A percentile compares a stretch with the other conserved stretches of the same genome.
Evolutionary conservation across 2,888 invertebrate species (phyloP).

Genomic region (Papilio demoleus): DNA sequence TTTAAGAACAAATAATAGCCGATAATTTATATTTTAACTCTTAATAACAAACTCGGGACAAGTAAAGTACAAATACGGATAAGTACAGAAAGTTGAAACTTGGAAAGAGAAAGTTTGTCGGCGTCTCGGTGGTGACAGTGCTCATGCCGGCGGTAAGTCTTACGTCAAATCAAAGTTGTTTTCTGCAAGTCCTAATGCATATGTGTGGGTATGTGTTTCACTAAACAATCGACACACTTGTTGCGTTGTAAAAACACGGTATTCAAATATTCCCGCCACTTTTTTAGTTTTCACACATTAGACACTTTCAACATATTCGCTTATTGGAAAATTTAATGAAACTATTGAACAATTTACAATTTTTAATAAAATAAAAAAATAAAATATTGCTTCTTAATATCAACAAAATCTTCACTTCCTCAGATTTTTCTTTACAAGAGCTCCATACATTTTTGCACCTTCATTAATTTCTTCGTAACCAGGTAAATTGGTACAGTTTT

Average conservation of each 20-base stretch:
- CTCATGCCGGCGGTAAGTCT: no score
- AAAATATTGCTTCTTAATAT: not conserved
- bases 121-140: not conserved
- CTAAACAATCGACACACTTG: not conserved
- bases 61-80: constrained; percentile 4
- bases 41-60: not conserved
- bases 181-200: not conserved
- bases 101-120: not conserved
- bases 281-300: not conserved
- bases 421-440: constrained; percentile 59
- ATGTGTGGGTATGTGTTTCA: no score
- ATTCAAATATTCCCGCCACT: not conserved
- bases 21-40: not conserved
- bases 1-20: not conserved
- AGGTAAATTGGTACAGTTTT: constrained; percentile 75
- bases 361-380: not conserved
- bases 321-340: not conserved
- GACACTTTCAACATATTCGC: not conserved
- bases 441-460: constrained; percentile 73
- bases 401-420: not conserved
- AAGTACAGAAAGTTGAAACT: no score
- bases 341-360: not conserved
- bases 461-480: constrained; percentile 73
- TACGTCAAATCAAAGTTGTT: not conserved
- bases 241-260: not conserved